Evolutionary conservation across 2,888 invertebrate species (phyloP), one percentile per base, ranked within the genome.

Genomic region (Dasysyrphus albostriatus): DNA sequence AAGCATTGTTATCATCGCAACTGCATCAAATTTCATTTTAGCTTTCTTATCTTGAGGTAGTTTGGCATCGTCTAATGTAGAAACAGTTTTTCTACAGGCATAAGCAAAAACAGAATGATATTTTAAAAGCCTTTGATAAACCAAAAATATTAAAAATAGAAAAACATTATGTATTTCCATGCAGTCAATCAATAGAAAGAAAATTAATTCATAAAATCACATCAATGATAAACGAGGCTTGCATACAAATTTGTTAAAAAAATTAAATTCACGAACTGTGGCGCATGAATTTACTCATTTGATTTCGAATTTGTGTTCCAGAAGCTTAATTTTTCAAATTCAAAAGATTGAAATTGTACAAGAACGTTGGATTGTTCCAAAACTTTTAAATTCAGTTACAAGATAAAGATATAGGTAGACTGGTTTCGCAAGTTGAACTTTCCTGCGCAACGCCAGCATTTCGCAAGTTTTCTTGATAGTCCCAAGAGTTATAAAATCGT

Each of bases 1-100:
- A 88, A 96, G 93, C 90, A 96, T 94, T 90, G 94, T 95, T 51
- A 96, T 92, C 96, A 96, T 96, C 0, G 96, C 92, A 90, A 95
- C 95, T 0, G 95, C 94, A 89, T 96, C 96, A 9, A 94, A 93
- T 85, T 94, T 94, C 91, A 95, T 93, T 91, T 95, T 96, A 80
- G 94, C 93, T 59, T 94, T 94, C 89, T 94, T 95, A 59, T 95
- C 95, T 49, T 93, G 91, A 0, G 95, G 91, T 4, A 97, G 89
- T 63, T 94, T 95, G 0, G 96, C 94, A 88, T 95, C 94, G 90
- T 96, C 96, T 65, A 97, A 92, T 0, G 95, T 93, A 32, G 93
- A 94, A n/a, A 96, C 93, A 8, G 96, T 95, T 85, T 94, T 94
- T 89, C 95, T 95, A 89, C 42, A 92, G 91, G 44, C 7, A 61